phyloP scores from a whole-genome alignment of 2,797 vertebrate species.

The Ptychobarbus kaznakovi region DNA sequence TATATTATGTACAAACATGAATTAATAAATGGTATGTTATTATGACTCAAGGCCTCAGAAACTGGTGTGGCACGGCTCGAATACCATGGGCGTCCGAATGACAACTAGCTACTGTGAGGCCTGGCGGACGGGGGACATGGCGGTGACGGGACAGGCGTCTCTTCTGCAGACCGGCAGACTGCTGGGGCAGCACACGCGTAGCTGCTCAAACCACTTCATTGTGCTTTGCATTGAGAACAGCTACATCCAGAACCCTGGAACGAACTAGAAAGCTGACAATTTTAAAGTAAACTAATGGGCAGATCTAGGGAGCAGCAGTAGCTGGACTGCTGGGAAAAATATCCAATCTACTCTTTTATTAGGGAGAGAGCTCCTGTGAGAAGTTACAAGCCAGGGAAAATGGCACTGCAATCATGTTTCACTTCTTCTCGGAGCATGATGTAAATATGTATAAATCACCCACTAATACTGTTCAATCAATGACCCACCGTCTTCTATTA shows the following conservation, averaged over 20 bases:
- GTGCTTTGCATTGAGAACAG: slow-evolving; percentile 97
- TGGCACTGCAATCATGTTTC: slow-evolving; percentile 56
- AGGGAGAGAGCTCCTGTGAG: slow-evolving; percentile 17
- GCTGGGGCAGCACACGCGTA: slow-evolving; percentile 87
- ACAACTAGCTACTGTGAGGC: slow-evolving; percentile 93
- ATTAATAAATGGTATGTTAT: not conserved
- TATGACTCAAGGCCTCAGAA: slow-evolving; percentile 86
- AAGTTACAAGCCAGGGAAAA: slow-evolving; percentile 45
- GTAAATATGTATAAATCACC: slow-evolving; percentile 81
- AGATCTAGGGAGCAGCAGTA: slow-evolving; percentile 41
- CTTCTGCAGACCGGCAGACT: slow-evolving; percentile 85
- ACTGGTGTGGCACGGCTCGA: slow-evolving; percentile 92
- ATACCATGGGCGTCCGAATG: slow-evolving; percentile 81
- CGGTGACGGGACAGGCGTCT: slow-evolving; percentile 86
- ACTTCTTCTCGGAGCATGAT: slow-evolving; percentile 69
- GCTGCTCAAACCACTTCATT: slow-evolving; percentile 88
- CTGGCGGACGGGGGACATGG: slow-evolving; percentile 83
- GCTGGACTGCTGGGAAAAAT: slow-evolving; percentile 46
- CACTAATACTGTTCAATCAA: slow-evolving; percentile 62
- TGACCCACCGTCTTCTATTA: slow-evolving; percentile 59
- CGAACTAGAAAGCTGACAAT: slow-evolving; percentile 73
- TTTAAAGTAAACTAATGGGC: slow-evolving; percentile 23
- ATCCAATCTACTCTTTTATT: slow-evolving; percentile 42
- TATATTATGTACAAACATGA: not conserved
- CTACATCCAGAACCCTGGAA: slow-evolving; percentile 79